These are phyloP conservation scores for Branchinecta lindahli DNA, from an alignment of 1,140 invertebrate genomes.

Conservation along the genomic window DNA sequence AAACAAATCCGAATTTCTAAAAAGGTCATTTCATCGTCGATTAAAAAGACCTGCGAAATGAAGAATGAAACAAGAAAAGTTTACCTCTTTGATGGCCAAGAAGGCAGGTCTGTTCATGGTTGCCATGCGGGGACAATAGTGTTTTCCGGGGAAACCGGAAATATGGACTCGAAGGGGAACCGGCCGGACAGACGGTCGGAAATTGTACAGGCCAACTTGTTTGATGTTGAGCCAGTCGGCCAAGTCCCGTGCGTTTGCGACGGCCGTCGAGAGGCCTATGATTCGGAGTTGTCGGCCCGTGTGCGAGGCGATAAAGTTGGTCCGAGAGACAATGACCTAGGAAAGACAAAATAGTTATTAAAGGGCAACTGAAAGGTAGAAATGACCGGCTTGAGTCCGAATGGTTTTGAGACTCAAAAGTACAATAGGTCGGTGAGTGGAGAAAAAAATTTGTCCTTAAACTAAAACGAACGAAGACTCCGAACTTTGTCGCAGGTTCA, in stretches of 20 bases:
- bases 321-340: slow-evolving; percentile 49
- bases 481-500: no score
- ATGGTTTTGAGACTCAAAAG: no score
- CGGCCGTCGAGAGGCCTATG: slow-evolving; percentile 87
- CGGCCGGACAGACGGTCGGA: slow-evolving; percentile 88
- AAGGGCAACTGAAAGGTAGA: slow-evolving; percentile 22
- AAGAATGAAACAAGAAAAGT: not conserved
- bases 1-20: slow-evolving; percentile 11
- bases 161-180: slow-evolving; percentile 94
- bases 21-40: not conserved
- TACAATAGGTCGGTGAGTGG: no score
- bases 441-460: no score
- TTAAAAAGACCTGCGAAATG: not conserved
- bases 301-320: slow-evolving; percentile 81
- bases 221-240: slow-evolving; percentile 90
- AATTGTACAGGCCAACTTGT: slow-evolving; percentile 84
- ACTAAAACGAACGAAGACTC: no score
- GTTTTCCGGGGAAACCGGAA: slow-evolving; percentile 80
- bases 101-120: slow-evolving; percentile 99
- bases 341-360: not conserved
- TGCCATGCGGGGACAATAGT: slow-evolving; percentile 98
- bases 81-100: slow-evolving; percentile 38
- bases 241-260: slow-evolving; percentile 92
- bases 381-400: no score
- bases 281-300: slow-evolving; percentile 60